Base-by-base conservation (phyloP, 2,888 invertebrate species). In the Coleophora deauratella region DNA sequence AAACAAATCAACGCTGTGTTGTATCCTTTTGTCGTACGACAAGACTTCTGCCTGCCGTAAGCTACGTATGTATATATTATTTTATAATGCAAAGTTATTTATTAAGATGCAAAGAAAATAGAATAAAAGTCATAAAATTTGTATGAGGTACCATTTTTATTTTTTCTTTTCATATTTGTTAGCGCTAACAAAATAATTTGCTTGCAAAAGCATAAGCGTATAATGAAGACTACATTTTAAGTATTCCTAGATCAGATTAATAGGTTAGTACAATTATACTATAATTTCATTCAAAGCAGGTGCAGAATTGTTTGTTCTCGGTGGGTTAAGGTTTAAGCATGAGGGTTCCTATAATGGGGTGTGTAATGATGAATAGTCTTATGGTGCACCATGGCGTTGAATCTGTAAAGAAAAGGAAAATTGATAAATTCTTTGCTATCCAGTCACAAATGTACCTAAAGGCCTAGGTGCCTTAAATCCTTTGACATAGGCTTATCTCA, bases 351-450 rank as follows among this genome's bases (percentile, higher is more conserved):
- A 34, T 62, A 57, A 49, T 67, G 66, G 35, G 64, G 68, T 14
- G 40, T 35, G 52, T 73, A 70, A 51, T 68, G 70, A 57, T 72
- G 72, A 51, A 57, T 60, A 44, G 67, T 70, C 56, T 62, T 61
- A 55, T 72, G 67, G 55, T 71, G 72, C 36, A 76, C 76, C 45
- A 62, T 60, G 35, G 77, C 77, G 39, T 63, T 64, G 66, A 77
- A 77, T 52, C 77, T 77, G 62, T 33, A 56, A 63, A 43, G 33
- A 42, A 47, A 49, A 38, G 42, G 35, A 11, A 12, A 37, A 35
- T 36, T 33, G 8, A n/a, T 27, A 43, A 37, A 27, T 33, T 13
- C 21, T 21, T 21, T 21, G 21, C 3, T 21, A 21, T 21, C n/a
- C n/a, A 21, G 21, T 3, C 3, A 4, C 3, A 21, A 21, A 21